A percentile compares a stretch with the other conserved stretches of the same genome.
phyloP scores from a whole-genome alignment of 2,888 invertebrate genomes.

The Meta bourneti region DNA sequence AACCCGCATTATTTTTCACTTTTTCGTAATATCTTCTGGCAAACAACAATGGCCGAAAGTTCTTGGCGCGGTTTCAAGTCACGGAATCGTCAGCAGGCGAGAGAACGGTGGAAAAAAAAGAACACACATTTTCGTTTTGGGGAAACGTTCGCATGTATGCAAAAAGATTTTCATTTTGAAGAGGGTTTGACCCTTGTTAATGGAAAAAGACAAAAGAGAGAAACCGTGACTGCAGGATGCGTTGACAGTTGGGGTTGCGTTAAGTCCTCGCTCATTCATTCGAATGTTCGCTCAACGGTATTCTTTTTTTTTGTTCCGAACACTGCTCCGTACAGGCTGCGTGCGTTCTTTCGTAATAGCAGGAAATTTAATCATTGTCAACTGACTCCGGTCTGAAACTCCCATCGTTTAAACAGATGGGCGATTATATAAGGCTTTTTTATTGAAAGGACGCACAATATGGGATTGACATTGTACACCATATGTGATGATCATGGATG shows the following conservation, averaged over 20 bases:
- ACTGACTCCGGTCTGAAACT: neutral
- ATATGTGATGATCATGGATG: too few relatives aligned
- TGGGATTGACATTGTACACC: neutral
- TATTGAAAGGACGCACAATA: neutral
- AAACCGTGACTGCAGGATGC: constrained; percentile 23
- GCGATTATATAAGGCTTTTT: neutral
- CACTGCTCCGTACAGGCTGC: neutral
- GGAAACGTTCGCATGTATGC: constrained; percentile 3
- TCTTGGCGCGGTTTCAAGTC: constrained; percentile 61
- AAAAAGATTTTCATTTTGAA: neutral
- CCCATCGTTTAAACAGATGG: constrained; percentile 1
- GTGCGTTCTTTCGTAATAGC: neutral
- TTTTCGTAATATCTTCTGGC: constrained; percentile 32
- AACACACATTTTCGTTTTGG: constrained; percentile 14
- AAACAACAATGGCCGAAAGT: constrained; percentile 21
- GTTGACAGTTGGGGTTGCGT: constrained; percentile 8
- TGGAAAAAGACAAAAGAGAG: constrained; percentile 7
- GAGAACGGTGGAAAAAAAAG: neutral
- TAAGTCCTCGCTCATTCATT: constrained; percentile 7
- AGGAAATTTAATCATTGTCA: neutral
- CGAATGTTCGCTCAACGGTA: neutral
- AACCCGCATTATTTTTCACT: constrained; percentile 33
- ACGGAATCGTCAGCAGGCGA: constrained; percentile 20
- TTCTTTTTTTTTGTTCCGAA: neutral
- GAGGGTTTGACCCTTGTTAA: neutral